Evolutionary conservation across 2,888 invertebrate species (phyloP), one percentile per base, ranked within the genome.

Genomic region (Gnatocerus cornutus): DNA sequence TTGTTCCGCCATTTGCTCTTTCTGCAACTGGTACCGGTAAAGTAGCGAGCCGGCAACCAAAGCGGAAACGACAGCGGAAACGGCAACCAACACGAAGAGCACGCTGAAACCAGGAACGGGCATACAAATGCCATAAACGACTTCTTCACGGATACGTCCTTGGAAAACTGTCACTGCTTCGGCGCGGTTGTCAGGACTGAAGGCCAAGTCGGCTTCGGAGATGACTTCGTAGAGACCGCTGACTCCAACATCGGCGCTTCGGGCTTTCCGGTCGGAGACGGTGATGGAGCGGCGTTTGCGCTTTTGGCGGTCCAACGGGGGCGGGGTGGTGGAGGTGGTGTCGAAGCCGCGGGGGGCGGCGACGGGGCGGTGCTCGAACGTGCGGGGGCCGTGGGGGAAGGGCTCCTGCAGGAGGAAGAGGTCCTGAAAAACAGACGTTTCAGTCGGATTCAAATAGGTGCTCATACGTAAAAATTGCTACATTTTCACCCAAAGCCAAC

Each of bases 71-170:
- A 96, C 93, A 0, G 96, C 95, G 0, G 95, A 94, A 7, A 95
- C 91, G 0, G 95, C 94, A 0, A 95, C 94, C 9, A 95, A 89
- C 58, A 96, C 93, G 85, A 96, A 96, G 10, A 96, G 88, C 3
- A 95, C 91, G 76, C 95, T 95, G 83, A 96, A 96, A 21, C 95
- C 94, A 0, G 95, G 92, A 16, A 95, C 93, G 0, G 96, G 96
- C 88, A 96, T 91, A 79, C 96, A 96, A 58, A 96, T 94, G 29
- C 96, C 96, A 83, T 96, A 96, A 5, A 96, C 94, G 0, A 94
- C 94, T 85, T 96, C 96, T 83, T 96, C 95, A 52, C 92, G 89
- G 80, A 95, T 95, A 80, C 93, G 89, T 58, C 95, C 95, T 84
- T 95, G 94, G 84, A 95, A 95, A 0, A 95, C 94, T 1, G 95